Base-by-base conservation (phyloP, 2,888 invertebrate species). In the Caenorhabditis auriculariae region DNA sequence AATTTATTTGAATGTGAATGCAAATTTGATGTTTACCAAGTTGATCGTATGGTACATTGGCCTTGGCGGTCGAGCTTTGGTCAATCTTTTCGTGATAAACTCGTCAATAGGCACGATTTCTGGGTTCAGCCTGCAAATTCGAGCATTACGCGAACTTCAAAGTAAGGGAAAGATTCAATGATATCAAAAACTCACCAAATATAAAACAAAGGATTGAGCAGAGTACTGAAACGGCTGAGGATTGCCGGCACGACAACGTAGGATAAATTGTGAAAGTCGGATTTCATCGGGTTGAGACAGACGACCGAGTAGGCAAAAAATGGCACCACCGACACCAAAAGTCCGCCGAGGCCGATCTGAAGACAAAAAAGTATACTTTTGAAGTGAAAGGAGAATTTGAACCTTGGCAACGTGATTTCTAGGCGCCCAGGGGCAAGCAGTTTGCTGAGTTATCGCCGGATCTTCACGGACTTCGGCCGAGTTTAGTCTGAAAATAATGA, bases 181-280 rank as follows among this genome's bases (percentile, higher is more conserved):
- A 41, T 15, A 43, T 21, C 17, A 19, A 42, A 49, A 49, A 42
- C 57, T 51, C 28, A 62, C 68, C 68, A 69, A 12, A 74, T 52
- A 45, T 74, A 74, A 52, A 74, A 68, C 5, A 74, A 39, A 3
- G 73, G 73, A 46, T 72, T 74, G 51, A 72, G 60, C n/a, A 72
- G 52, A 28, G 69, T 53, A 23, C 59, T 59, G 45, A 62, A 23
- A 39, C 71, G 61, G 23, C 67, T 64, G 47, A 68, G 54, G 26
- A 73, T 59, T 2, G 65, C 57, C 1, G 68, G 72, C 21, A 55
- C 51, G 24, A 66, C 54, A 49, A 67, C 60, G 46, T 57, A 58
- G 9, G 55, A 50, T 5, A 66, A 52, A 23, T 52, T 46, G 27
- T 47, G 39, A 38, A 69, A 68, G 43, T 70, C 66, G 19, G 69